Percentiles rank a stretch among this genome's conserved stretches.
Evolutionary conservation across 2,888 invertebrate genomes (phyloP).

Genomic region (Nysson spinosus): DNA sequence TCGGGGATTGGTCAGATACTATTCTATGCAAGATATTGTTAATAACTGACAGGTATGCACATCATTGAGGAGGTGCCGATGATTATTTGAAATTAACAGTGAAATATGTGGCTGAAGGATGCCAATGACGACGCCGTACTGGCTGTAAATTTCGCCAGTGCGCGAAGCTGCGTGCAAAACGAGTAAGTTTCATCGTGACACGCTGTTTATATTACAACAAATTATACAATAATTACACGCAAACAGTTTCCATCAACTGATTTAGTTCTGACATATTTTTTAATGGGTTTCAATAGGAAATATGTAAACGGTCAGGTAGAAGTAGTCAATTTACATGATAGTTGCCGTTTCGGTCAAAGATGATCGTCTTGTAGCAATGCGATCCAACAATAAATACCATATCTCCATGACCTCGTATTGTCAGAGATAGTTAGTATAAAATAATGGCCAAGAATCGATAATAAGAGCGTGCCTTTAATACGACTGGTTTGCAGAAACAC

Average conservation of each 20-base stretch:
- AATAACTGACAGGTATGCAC: constrained; percentile 30
- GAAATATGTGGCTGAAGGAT: constrained; percentile 65
- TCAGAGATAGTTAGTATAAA: constrained; percentile 5
- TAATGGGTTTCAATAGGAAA: too few relatives aligned
- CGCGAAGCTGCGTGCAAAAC: constrained; percentile 60
- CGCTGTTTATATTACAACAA: constrained; percentile 12
- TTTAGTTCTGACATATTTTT: too few relatives aligned
- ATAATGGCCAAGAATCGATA: constrained; percentile 6
- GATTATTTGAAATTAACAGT: constrained; percentile 39
- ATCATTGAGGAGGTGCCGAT: constrained; percentile 37
- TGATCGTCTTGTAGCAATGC: neutral
- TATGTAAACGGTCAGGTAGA: neutral
- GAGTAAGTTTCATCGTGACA: constrained; percentile 63
- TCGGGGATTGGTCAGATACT: neutral
- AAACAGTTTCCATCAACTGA: too few relatives aligned
- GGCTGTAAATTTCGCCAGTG: constrained; percentile 54
- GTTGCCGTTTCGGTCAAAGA: too few relatives aligned
- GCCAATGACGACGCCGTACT: constrained; percentile 51
- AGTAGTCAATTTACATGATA: too few relatives aligned
- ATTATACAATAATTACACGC: too few relatives aligned
- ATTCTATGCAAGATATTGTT: constrained; percentile 29
- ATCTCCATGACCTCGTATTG: neutral
- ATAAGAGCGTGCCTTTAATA: neutral
- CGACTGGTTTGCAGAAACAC: constrained; percentile 8
- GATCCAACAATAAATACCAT: constrained; percentile 3